phyloP scores from a whole-genome alignment of 1,140 invertebrate genomes.

The Euwallacea similis region DNA sequence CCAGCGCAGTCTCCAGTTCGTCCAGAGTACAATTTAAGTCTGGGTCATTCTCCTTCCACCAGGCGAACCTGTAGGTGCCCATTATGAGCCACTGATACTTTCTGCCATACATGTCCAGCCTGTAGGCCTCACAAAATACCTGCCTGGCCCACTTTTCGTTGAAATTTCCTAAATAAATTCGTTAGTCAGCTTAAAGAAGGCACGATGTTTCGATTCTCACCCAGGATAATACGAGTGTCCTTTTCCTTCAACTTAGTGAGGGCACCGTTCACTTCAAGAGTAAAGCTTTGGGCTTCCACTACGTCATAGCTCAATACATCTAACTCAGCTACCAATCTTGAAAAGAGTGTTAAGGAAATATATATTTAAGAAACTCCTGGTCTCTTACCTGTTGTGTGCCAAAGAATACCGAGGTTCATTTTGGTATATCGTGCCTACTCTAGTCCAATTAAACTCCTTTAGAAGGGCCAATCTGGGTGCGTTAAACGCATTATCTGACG shows the following conservation, averaged over 20 bases:
- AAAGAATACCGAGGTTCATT: constrained; percentile 92
- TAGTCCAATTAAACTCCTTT: constrained; percentile 93
- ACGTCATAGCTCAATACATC: constrained; percentile 81
- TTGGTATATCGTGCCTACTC: constrained; percentile 96
- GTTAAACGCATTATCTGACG: constrained; percentile 95
- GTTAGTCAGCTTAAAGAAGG: not conserved
- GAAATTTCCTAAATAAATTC: constrained; percentile 83
- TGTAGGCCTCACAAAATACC: constrained; percentile 92
- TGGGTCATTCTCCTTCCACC: constrained; percentile 70
- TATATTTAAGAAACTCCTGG: not conserved
- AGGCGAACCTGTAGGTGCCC: constrained; percentile 78
- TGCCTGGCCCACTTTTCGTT: constrained; percentile 90
- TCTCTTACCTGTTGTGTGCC: constrained; percentile 51
- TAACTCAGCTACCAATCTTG: constrained; percentile 81
- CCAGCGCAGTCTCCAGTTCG: constrained; percentile 79
- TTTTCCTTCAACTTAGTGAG: constrained; percentile 86
- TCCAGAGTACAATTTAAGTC: constrained; percentile 70
- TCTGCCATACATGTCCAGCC: constrained; percentile 51
- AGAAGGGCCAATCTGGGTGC: constrained; percentile 85
- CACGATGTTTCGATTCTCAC: constrained; percentile 26
- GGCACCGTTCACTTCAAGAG: constrained; percentile 83
- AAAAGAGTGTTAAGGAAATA: constrained; percentile 15
- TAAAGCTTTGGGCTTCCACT: constrained; percentile 90
- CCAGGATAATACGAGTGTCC: constrained; percentile 88
- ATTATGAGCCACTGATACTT: constrained; percentile 95